These are phyloP conservation scores for Drosophila neoperkinsi DNA, from an alignment of 2,888 invertebrate genomes.

Conservation along the genomic window DNA sequence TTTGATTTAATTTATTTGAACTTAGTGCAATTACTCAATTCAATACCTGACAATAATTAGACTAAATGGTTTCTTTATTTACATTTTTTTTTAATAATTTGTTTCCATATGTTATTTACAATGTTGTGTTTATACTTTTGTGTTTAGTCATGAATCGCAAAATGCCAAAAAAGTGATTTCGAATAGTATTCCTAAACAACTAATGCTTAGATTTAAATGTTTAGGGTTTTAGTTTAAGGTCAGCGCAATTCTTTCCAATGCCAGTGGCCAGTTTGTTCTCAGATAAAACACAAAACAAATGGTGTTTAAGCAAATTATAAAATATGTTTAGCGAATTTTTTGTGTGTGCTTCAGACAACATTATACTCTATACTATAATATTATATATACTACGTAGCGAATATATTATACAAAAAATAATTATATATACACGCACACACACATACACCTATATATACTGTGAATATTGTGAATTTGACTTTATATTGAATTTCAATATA, in stretches of 20 bases:
- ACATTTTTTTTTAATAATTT: constrained; percentile 5
- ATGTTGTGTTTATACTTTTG: constrained; percentile 19
- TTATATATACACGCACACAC: constrained; percentile 19
- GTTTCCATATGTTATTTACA: constrained; percentile 26
- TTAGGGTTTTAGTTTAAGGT: constrained; percentile 36
- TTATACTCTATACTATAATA: constrained; percentile 33
- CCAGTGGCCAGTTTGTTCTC: constrained; percentile 25
- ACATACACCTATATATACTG: constrained; percentile 14
- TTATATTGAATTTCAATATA: constrained; percentile 3
- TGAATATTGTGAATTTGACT: constrained; percentile 25
- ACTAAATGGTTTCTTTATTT: constrained; percentile 8
- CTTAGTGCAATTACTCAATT: constrained; percentile 36
- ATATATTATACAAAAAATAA: constrained; percentile 37
- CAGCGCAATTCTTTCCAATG: constrained; percentile 42
- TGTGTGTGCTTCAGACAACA: constrained; percentile 23
- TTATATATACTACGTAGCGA: constrained; percentile 25
- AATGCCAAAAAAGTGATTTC: constrained; percentile 76
- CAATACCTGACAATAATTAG: constrained; percentile 74
- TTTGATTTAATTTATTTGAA: constrained; percentile 28
- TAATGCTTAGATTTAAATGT: constrained; percentile 54
- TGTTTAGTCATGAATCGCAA: constrained; percentile 61
- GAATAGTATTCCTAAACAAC: constrained; percentile 65
- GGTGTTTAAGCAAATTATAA: constrained; percentile 23
- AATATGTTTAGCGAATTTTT: constrained; percentile 19
- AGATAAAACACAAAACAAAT: constrained; percentile 8